Percentiles rank a stretch among this genome's conserved stretches.
Conservation (phyloP, 2,113 vertebrate genomes). For the Heloderma charlesbogerti region DNA sequence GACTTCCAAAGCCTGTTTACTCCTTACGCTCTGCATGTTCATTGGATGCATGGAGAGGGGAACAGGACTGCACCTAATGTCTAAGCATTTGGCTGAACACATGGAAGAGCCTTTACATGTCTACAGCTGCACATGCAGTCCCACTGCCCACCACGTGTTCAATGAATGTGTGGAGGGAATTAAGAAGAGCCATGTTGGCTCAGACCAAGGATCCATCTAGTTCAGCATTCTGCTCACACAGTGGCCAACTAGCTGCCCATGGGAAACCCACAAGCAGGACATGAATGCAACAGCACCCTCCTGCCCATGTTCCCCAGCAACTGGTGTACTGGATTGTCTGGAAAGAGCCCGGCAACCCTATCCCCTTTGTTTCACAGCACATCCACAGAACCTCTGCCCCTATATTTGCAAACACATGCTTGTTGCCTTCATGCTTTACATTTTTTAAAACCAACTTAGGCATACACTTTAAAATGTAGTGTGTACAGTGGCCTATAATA, state of each 20-base stretch:
- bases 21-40: neutral
- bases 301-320: too few species aligned
- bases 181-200: too few species aligned
- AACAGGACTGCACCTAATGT: neutral
- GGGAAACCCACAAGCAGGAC: too few species aligned
- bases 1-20: neutral
- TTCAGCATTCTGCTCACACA: too few species aligned
- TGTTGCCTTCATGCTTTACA: conserved; percentile 18
- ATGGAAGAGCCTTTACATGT: neutral
- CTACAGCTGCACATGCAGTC: neutral
- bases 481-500: neutral
- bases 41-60: neutral
- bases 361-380: neutral
- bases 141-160: neutral
- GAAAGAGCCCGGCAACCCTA: neutral
- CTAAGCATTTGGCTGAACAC: neutral
- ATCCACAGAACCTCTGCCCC: neutral
- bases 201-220: too few species aligned
- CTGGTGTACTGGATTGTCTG: too few species aligned
- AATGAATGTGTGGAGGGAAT: neutral
- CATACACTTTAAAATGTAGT: neutral
- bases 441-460: neutral
- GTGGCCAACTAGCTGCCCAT: too few species aligned
- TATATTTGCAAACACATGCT: neutral
- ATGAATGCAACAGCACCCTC: too few species aligned